Percentiles rank a stretch among this genome's conserved stretches.
These are phyloP conservation scores for Trachurus trachurus DNA, from an alignment of 2,797 vertebrate species.

Conservation along the genomic window DNA sequence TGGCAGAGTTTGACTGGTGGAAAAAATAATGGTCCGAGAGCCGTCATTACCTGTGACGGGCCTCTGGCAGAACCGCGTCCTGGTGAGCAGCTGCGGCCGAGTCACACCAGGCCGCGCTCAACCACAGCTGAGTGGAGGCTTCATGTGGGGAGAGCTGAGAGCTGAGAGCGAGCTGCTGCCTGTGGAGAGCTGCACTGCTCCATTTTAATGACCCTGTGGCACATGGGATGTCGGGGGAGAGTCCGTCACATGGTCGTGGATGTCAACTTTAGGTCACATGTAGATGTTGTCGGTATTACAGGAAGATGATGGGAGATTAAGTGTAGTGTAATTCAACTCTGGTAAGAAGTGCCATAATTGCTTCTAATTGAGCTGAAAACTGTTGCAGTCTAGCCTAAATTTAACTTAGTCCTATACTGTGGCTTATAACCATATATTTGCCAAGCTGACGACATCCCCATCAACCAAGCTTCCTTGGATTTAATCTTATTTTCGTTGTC, in stretches of 20 bases:
- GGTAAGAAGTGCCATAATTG: not conserved
- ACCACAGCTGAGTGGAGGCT: constrained; percentile 23
- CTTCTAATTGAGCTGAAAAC: not conserved
- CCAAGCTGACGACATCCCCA: not conserved
- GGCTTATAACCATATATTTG: not conserved
- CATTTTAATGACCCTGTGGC: constrained; percentile 18
- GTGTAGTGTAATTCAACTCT: not conserved
- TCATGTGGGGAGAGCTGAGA: constrained; percentile 1
- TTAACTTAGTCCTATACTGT: not conserved
- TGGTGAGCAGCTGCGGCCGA: constrained; percentile 46
- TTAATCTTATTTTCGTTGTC: too few relatives aligned
- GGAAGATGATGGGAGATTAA: not conserved
- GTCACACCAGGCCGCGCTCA: constrained; percentile 32
- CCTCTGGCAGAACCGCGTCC: constrained; percentile 47
- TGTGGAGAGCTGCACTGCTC: constrained; percentile 12
- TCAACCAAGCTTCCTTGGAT: too few relatives aligned
- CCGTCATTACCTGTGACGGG: constrained; percentile 57
- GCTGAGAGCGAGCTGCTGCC: constrained; percentile 26
- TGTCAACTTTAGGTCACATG: constrained; percentile 25
- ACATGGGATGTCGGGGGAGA: not conserved
- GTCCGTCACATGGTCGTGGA: constrained; percentile 4
- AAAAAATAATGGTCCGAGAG: constrained; percentile 46
- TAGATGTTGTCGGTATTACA: not conserved
- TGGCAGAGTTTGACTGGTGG: constrained; percentile 41
- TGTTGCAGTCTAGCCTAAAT: not conserved